Percentiles rank a stretch among this genome's conserved stretches.
These are phyloP conservation scores for Aphelinus certus DNA, from an alignment of 1,140 invertebrate species.

Conservation along the genomic window DNA sequence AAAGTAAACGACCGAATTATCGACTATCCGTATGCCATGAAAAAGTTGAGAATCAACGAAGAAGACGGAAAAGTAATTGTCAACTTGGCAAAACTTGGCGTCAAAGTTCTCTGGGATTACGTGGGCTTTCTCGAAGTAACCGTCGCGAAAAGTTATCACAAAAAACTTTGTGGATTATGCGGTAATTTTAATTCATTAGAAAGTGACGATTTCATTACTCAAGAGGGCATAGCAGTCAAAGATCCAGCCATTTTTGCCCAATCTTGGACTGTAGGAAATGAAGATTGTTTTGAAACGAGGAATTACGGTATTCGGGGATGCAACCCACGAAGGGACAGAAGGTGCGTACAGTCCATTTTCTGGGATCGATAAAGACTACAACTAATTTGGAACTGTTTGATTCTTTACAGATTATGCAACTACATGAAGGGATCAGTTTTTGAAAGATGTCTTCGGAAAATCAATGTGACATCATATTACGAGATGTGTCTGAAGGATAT, in stretches of 20 bases:
- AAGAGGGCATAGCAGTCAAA: slow-evolving; percentile 6
- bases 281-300: slow-evolving; percentile 73
- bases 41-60: slow-evolving; percentile 67
- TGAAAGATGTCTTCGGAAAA: slow-evolving; percentile 73
- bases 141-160: slow-evolving; percentile 81
- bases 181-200: slow-evolving; percentile 89
- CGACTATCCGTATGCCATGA: slow-evolving; percentile 71
- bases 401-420: slow-evolving; percentile 53
- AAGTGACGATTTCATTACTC: slow-evolving; percentile 72
- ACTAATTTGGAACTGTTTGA: neutral
- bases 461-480: slow-evolving; percentile 81
- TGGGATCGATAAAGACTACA: no score
- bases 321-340: slow-evolving; percentile 50
- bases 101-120: slow-evolving; percentile 91
- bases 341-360: slow-evolving; percentile 38
- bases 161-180: slow-evolving; percentile 86
- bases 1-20: slow-evolving; percentile 85
- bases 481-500: slow-evolving; percentile 88
- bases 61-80: slow-evolving; percentile 71
- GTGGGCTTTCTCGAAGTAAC: slow-evolving; percentile 90
- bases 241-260: slow-evolving; percentile 71
- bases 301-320: slow-evolving; percentile 39
- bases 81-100: slow-evolving; percentile 72
- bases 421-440: slow-evolving; percentile 54
- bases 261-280: slow-evolving; percentile 85